Evolutionary conservation across 1,140 invertebrate species (phyloP).

Genomic region (Drosophila sucinea): DNA sequence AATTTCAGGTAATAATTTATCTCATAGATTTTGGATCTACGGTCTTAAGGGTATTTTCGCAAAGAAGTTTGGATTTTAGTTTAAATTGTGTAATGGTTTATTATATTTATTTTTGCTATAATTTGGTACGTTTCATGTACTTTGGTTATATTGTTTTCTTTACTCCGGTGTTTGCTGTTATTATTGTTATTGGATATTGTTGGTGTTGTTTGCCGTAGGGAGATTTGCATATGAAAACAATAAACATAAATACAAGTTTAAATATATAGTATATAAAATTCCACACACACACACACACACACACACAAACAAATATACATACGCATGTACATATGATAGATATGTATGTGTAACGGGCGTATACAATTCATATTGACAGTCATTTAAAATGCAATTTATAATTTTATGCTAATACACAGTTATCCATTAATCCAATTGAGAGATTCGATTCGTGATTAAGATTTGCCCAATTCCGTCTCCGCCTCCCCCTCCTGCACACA

Average conservation of each 20-base stretch:
- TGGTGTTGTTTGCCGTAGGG: constrained; percentile 32
- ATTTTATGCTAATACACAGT: constrained; percentile 15
- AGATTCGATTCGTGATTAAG: background rate
- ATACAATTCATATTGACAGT: constrained; percentile 38
- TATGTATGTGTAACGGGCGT: constrained; percentile 42
- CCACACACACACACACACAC: background rate
- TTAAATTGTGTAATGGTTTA: constrained; percentile 39
- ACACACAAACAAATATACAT: background rate
- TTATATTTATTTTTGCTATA: constrained; percentile 57
- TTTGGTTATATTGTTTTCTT: constrained; percentile 2
- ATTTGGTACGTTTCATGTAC: constrained; percentile 47
- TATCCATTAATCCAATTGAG: constrained; percentile 4
- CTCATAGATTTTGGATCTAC: no score
- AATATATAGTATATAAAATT: constrained; percentile 32
- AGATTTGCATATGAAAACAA: constrained; percentile 63
- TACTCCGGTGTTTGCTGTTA: background rate
- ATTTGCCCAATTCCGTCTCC: background rate
- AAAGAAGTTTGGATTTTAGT: constrained; percentile 41
- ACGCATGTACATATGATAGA: background rate
- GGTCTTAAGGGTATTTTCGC: no score
- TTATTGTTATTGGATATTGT: constrained; percentile 25
- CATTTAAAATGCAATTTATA: constrained; percentile 48
- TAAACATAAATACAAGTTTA: constrained; percentile 61
- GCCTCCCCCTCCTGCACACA: no score
- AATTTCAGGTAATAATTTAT: no score